phyloP scores from a whole-genome alignment of 2,888 invertebrate genomes.

The Drosophila koepferae region DNA sequence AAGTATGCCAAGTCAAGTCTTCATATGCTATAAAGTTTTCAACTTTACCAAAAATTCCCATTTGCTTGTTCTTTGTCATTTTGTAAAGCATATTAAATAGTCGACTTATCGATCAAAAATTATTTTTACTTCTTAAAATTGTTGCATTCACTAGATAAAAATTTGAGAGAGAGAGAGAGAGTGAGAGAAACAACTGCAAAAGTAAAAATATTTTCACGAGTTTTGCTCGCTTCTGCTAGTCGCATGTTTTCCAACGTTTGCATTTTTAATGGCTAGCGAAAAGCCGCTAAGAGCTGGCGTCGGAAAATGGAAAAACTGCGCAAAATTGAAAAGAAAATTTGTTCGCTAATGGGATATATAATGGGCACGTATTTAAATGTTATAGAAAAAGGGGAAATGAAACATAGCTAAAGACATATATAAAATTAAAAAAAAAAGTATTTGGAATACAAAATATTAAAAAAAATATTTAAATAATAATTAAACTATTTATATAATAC shows the following conservation, averaged over 20 bases:
- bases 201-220: constrained; percentile 51
- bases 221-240: constrained; percentile 17
- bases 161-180: neutral
- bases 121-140: constrained; percentile 34
- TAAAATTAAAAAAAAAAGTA: neutral
- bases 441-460: neutral
- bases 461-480: neutral
- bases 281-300: constrained; percentile 15
- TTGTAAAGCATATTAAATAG: neutral
- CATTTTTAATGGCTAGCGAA: constrained; percentile 43
- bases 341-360: constrained; percentile 12
- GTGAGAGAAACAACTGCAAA: constrained; percentile 9
- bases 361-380: constrained; percentile 11
- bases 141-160: constrained; percentile 29
- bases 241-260: constrained; percentile 32
- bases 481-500: neutral
- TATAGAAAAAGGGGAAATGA: neutral
- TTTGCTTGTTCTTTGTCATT: too few relatives aligned
- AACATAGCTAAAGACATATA: neutral
- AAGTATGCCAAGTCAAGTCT: too few relatives aligned
- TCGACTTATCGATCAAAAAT: neutral
- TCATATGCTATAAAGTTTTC: neutral
- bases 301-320: constrained; percentile 14
- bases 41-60: neutral
- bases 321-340: constrained; percentile 19